Base-by-base conservation (phyloP, 2,113 vertebrate genomes). In the Chionodraco myersi region DNA sequence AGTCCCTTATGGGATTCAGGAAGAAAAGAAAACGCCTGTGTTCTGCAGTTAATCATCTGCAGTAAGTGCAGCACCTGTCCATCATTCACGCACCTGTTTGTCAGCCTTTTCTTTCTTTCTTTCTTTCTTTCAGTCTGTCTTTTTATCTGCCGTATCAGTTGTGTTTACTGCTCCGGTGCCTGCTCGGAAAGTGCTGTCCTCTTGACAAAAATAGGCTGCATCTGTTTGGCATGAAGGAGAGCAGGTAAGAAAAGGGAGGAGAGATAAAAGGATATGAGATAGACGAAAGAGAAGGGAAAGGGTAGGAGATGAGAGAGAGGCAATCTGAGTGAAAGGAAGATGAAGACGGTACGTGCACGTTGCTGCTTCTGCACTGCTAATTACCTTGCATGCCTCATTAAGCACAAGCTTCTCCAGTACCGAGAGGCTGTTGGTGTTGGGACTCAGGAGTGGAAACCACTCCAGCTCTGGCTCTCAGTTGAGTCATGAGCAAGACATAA, bases 301-400 rank as follows among this genome's bases (percentile, higher is more conserved):
- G 66, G 68, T n/a, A 49, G 16, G 44, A 64, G 60, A 73, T 75
- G 75, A 75, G 57, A 79, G 70, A 21, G 21, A 21, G 60, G 30
- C 48, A 67, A 49, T 36, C 73, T 16, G 65, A 80, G 73, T n/a
- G 63, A 68, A 76, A 66, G 79, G 66, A 80, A 63, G 49, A 85
- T 68, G 66, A 79, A 56, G 78, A 60, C 47, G 14, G 64, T 68
- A 53, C 26, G 51, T 72, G 81, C 66, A 77, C 34, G 56, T 67
- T 18, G 72, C 84, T 71, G 69, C 72, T 75, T 86, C 77, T 91
- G 81, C 85, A 47, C 63, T 75, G 79, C 90, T 91, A 92, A 92
- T 93, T 89, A 88, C 77, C 67, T 75, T 63, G 63, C 70, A 77
- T 66, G 86, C 79, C 81, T 94, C 81, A 92, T 93, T 90, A 92